Percentiles rank a stretch among this genome's conserved stretches.
Conservation (phyloP, 2,888 invertebrate species). For the Sinotaia quadrata region DNA sequence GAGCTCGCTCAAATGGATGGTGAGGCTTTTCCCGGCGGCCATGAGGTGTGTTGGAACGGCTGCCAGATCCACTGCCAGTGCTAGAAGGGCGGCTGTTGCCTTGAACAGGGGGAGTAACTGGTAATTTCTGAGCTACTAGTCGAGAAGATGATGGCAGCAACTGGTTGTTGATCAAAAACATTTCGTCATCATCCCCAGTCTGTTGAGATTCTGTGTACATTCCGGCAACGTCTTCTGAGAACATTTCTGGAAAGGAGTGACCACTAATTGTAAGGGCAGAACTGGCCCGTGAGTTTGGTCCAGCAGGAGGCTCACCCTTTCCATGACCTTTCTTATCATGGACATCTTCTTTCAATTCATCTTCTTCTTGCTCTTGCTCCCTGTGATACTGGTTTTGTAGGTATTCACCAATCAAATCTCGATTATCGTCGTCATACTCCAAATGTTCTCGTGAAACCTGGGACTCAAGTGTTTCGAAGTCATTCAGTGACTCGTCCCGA, state of each 20-base stretch:
- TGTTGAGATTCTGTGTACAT: slow-evolving; percentile 33
- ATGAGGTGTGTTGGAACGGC: slow-evolving; percentile 31
- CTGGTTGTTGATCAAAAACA: slow-evolving; percentile 52
- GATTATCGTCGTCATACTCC: slow-evolving; percentile 34
- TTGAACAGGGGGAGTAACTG: slow-evolving; percentile 32
- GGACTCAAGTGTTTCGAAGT: slow-evolving; percentile 61
- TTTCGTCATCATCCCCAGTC: slow-evolving; percentile 52
- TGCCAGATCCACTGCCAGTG: slow-evolving; percentile 27
- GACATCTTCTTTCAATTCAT: neutral
- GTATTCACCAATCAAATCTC: slow-evolving; percentile 26
- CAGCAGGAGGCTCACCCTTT: slow-evolving; percentile 15
- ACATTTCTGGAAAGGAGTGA: slow-evolving; percentile 58
- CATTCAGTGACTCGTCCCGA: slow-evolving; percentile 56
- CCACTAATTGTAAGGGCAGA: slow-evolving; percentile 60
- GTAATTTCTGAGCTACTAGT: slow-evolving; percentile 42
- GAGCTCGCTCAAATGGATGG: neutral
- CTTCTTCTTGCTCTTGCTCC: neutral
- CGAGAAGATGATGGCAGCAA: slow-evolving; percentile 35
- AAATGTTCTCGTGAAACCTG: slow-evolving; percentile 45
- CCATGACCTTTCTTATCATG: neutral
- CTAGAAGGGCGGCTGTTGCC: slow-evolving; percentile 33
- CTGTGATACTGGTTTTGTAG: slow-evolving; percentile 1
- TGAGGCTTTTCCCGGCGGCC: neutral
- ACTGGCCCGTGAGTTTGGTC: slow-evolving; percentile 48
- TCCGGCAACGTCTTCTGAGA: slow-evolving; percentile 54